A percentile compares a stretch with the other conserved stretches of the same genome.
phyloP scores from a whole-genome alignment of 2,888 invertebrate species.

The Tetramorium bicarinatum region DNA sequence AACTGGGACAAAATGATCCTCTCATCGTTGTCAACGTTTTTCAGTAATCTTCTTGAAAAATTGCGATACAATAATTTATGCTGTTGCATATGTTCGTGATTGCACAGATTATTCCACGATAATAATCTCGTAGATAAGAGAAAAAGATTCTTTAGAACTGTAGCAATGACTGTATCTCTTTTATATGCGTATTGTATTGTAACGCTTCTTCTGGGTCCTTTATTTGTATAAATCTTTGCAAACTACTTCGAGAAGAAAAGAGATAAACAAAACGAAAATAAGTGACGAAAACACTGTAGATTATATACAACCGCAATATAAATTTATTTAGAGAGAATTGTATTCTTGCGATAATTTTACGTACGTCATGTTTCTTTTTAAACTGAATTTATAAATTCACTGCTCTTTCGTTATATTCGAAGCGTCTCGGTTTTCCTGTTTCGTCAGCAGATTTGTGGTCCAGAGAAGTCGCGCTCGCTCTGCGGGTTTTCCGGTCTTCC shows the following conservation, averaged over 20 bases:
- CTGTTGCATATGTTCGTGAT: neutral
- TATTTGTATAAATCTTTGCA: neutral
- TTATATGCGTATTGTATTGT: neutral
- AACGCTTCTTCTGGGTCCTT: neutral
- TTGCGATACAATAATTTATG: neutral
- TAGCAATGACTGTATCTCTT: neutral
- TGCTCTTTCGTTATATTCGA: conserved; percentile 46
- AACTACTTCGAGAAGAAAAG: neutral
- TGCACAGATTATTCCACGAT: neutral
- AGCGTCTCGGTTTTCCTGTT: conserved; percentile 57
- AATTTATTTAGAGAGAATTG: conserved; percentile 5
- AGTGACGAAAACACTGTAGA: neutral
- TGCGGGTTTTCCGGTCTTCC: conserved; percentile 33
- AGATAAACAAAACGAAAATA: neutral
- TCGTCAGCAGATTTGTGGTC: conserved; percentile 52
- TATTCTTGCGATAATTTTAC: neutral
- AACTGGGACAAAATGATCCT: neutral
- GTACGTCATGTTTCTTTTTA: neutral
- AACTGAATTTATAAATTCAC: neutral
- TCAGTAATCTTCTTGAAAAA: conserved; percentile 2
- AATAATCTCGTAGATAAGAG: neutral
- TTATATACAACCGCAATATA: conserved; percentile 12
- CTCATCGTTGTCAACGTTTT: neutral
- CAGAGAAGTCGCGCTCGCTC: conserved; percentile 13
- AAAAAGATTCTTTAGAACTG: neutral